Evolutionary conservation across 2,888 invertebrate genomes (phyloP).

Genomic region (Pristionchus exspectatus): DNA sequence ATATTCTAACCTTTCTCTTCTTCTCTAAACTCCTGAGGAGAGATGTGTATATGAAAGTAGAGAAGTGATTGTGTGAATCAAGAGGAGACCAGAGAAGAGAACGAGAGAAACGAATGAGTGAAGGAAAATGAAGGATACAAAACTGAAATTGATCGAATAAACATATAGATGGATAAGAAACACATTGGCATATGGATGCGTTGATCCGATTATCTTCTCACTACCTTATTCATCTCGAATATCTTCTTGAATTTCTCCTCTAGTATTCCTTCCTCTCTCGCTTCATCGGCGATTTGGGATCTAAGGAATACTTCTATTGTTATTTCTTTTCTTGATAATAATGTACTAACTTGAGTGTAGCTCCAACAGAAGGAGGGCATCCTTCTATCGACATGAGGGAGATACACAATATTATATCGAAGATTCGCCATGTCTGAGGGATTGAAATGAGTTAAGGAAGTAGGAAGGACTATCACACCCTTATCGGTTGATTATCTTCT

Average conservation of each 20-base stretch:
- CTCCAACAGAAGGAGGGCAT: slow-evolving; percentile 7
- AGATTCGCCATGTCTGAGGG: slow-evolving; percentile 9
- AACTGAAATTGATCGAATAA: slow-evolving; percentile 23
- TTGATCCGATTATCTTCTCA: neutral
- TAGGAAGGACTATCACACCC: neutral
- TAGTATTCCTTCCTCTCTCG: slow-evolving; percentile 6
- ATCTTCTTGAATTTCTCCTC: slow-evolving; percentile 16
- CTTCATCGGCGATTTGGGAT: slow-evolving; percentile 36
- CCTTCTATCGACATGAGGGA: slow-evolving; percentile 51
- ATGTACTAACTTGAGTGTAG: slow-evolving; percentile 16
- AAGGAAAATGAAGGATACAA: slow-evolving; percentile 32
- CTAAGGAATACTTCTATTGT: neutral
- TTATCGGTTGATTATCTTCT: neutral
- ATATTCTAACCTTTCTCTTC: slow-evolving; percentile 23
- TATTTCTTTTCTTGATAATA: neutral
- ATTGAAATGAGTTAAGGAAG: neutral
- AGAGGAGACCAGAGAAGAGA: slow-evolving; percentile 51
- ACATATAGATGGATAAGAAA: neutral
- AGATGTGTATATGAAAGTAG: neutral
- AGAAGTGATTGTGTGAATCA: slow-evolving; percentile 43
- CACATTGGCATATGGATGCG: too few relatives aligned
- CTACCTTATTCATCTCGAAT: slow-evolving; percentile 39
- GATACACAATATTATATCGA: slow-evolving; percentile 44
- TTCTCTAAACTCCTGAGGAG: slow-evolving; percentile 22
- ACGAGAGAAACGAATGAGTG: slow-evolving; percentile 33